Evolutionary conservation across 2,888 invertebrate genomes (phyloP).

Genomic region (Gryllus longicercus): DNA sequence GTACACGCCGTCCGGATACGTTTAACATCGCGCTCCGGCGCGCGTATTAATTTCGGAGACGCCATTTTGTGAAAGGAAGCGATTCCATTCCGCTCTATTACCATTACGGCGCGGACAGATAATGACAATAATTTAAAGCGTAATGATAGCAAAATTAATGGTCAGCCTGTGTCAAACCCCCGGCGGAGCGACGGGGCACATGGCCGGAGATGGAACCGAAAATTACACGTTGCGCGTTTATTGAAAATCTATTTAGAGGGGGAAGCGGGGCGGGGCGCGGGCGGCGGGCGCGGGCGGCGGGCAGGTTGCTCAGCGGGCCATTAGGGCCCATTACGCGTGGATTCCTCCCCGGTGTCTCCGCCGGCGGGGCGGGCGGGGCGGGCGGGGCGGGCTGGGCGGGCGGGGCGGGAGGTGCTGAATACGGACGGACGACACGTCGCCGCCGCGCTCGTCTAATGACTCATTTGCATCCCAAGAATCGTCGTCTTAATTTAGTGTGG

Average conservation of each 20-base stretch:
- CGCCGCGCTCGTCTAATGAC: neutral
- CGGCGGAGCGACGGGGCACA: neutral
- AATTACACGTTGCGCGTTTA: constrained; percentile 7
- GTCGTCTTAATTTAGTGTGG: constrained; percentile 17
- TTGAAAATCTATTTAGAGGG: neutral
- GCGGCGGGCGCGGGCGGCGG: neutral
- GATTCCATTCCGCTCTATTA: constrained; percentile 8
- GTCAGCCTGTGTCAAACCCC: neutral
- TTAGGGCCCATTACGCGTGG: no score
- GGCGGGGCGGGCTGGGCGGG: neutral
- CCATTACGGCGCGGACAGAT: neutral
- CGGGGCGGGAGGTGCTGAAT: neutral
- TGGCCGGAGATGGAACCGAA: constrained; percentile 8
- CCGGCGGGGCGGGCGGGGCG: neutral
- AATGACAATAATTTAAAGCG: constrained; percentile 7
- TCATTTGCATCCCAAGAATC: constrained; percentile 8
- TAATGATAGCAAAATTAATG: constrained; percentile 17
- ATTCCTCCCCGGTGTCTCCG: no score
- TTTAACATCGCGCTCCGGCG: no score
- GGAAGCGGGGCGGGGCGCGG: neutral
- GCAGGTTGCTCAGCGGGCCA: neutral
- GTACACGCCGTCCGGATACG: no score
- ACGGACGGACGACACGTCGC: neutral
- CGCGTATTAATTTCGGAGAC: neutral
- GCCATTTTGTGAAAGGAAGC: neutral